Base-by-base conservation (phyloP, 1,140 invertebrate species). In the Daktulosphaira vitifoliae region DNA sequence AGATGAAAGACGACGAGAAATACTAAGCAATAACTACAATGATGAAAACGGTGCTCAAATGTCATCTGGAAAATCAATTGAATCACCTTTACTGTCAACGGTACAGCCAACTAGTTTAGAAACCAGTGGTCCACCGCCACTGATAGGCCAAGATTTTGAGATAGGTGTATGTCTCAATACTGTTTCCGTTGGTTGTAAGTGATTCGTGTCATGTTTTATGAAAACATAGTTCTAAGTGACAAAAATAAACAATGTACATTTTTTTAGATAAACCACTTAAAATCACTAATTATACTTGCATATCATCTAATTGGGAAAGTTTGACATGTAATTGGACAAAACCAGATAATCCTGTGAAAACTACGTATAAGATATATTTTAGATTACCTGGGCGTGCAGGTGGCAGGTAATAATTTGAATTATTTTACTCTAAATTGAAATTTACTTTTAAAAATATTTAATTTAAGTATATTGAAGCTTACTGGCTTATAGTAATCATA, bases 301-400 rank as follows among this genome's bases (percentile, higher is more conserved):
- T 82, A 16, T 83, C 83, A n/a, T 72, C 78, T 37, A 85, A 87
- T 72, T 82, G 82, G 77, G 77, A 85, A 54, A 81, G 78, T 66
- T 71, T 87, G 26, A 81, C 75, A 2, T 88, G 85, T 69, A 76
- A 78, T 8, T 88, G 84, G 83, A 78, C 73, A 2, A 76, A 76
- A 29, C 75, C 76, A 2, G 68, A 75, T 1, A 80, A 80, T 70
- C 77, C 73, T 66, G 76, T 83, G 4, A 70, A 72, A 53, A 83
- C 83, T 9, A 77, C 73, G 22, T 84, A 82, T 69, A 74, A 72
- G 3, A 68, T 85, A n/a, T 75, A 74, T 25, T 84, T 79, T 66
- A 72, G 74, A 56, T 70, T 81, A 50, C 73, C 76, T 20, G 70
- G 74, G 26, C 69, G 75, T 33, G 70, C 71, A 29, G 73, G 74